Evolutionary conservation across 1,140 invertebrate species (phyloP), one percentile per base, ranked within the genome.

Genomic region (Cydia fagiglandana): DNA sequence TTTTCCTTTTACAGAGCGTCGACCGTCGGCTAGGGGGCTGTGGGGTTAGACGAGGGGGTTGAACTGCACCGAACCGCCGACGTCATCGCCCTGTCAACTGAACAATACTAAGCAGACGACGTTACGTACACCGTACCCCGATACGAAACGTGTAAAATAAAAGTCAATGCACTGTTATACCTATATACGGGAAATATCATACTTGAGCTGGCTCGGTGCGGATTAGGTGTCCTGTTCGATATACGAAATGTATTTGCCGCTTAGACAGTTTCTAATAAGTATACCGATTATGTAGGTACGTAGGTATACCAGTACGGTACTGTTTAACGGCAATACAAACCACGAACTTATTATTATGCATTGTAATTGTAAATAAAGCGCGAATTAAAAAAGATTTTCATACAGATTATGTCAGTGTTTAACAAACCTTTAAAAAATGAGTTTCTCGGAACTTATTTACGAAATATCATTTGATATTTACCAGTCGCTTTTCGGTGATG

Each of bases 41-140:
- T 83, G 82, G 83, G 79, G 78, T 75, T 80, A 76, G 77, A 75
- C 75, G 80, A 38, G 79, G 78, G 82, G 82, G 78, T 83, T 80
- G 78, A 80, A 81, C 83, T 86, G 84, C 83, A 84, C 84, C 78
- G 82, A 84, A 85, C 82, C 79, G 75, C 79, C 88, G 83, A 89
- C 89, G 90, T 90, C 89, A 91, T 91, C 91, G 90, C 89, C 89
- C 90, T 90, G 87, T 91, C 89, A 92, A 91, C 89, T 89, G 85
- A 88, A 91, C 89, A 92, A 91, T 91, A 90, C 88, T 90, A 86
- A 90, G 89, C 87, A 91, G 89, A 88, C 89, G 86, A 86, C 82
- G 86, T 90, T 88, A 91, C 84, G 84, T 89, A 80, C 76, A 81
- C 82, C 80, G 73, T 70, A 20, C 66, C 50, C 66, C 34, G 66